phyloP scores from a whole-genome alignment of 2,888 invertebrate species.

The Gerosis bhagava region DNA sequence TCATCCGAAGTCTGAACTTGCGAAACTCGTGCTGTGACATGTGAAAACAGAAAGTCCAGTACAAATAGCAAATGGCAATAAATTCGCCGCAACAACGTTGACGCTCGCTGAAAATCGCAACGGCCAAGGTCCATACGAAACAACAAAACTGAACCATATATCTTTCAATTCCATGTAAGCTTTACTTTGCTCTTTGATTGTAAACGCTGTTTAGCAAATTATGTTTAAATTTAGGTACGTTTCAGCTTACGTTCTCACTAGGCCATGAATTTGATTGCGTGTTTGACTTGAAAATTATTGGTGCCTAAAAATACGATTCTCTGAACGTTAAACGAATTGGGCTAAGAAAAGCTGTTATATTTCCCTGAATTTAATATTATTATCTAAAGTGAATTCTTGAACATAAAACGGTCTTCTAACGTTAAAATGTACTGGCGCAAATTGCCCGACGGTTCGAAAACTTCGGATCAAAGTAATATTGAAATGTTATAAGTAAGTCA shows the following conservation, averaged over 20 bases:
- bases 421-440: conserved; percentile 15
- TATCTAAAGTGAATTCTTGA: too few relatives aligned
- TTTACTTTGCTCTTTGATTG: conserved; percentile 51
- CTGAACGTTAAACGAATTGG: too few relatives aligned
- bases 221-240: too few relatives aligned
- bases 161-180: conserved; percentile 54
- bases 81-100: conserved; percentile 68
- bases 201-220: conserved; percentile 35
- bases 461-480: conserved; percentile 22
- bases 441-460: conserved; percentile 15
- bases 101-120: conserved; percentile 67
- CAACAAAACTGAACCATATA: conserved; percentile 73
- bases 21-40: conserved; percentile 57
- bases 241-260: too few relatives aligned
- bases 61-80: conserved; percentile 66
- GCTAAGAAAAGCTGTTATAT: too few relatives aligned
- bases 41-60: conserved; percentile 66
- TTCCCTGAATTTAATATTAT: too few relatives aligned
- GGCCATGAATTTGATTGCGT: too few relatives aligned
- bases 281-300: too few relatives aligned
- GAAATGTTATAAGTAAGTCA: conserved; percentile 28
- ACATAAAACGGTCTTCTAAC: too few relatives aligned
- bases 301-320: too few relatives aligned
- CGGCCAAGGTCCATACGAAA: conserved; percentile 61
- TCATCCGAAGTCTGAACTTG: conserved; percentile 39